A percentile compares a stretch with the other conserved stretches of the same genome.
phyloP scores from a whole-genome alignment of 2,888 invertebrate genomes.

The Campaea margaritaria region DNA sequence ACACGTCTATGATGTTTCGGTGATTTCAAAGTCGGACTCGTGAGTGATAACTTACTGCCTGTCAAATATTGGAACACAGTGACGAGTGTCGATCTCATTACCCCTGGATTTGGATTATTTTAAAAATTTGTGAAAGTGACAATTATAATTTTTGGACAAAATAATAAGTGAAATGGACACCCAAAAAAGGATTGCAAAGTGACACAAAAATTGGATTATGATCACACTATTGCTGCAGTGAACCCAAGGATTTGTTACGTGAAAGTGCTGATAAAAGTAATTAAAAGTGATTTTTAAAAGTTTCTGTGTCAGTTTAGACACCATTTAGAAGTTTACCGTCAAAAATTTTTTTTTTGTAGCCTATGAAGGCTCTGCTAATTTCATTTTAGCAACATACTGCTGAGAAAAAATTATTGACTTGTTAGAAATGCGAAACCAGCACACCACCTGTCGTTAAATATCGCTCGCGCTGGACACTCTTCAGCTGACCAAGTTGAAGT shows the following conservation, averaged over 20 bases:
- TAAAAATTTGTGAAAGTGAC: slow-evolving; percentile 76
- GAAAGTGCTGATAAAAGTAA: slow-evolving; percentile 69
- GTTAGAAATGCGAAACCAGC: slow-evolving; percentile 25
- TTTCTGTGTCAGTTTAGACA: slow-evolving; percentile 50
- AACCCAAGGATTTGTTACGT: slow-evolving; percentile 58
- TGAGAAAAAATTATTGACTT: slow-evolving; percentile 23
- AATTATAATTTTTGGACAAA: slow-evolving; percentile 64
- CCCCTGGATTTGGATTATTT: slow-evolving; percentile 78
- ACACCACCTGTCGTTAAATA: slow-evolving; percentile 60
- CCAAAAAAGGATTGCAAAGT: slow-evolving; percentile 76
- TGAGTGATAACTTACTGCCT: slow-evolving; percentile 83
- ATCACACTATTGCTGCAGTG: slow-evolving; percentile 61
- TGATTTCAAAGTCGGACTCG: slow-evolving; percentile 81
- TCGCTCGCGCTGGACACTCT: slow-evolving; percentile 59
- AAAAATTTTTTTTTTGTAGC: slow-evolving; percentile 13
- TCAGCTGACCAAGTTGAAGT: slow-evolving; percentile 67
- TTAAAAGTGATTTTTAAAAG: slow-evolving; percentile 54
- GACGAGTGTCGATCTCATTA: slow-evolving; percentile 82
- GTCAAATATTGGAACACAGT: slow-evolving; percentile 89
- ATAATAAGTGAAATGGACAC: slow-evolving; percentile 73
- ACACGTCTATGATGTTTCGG: slow-evolving; percentile 84
- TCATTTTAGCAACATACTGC: not conserved
- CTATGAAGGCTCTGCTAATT: not conserved
- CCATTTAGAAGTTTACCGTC: slow-evolving; percentile 49
- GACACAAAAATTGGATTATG: slow-evolving; percentile 72